Conservation (phyloP, 1,140 invertebrate genomes). For the Goniozus legneri region DNA sequence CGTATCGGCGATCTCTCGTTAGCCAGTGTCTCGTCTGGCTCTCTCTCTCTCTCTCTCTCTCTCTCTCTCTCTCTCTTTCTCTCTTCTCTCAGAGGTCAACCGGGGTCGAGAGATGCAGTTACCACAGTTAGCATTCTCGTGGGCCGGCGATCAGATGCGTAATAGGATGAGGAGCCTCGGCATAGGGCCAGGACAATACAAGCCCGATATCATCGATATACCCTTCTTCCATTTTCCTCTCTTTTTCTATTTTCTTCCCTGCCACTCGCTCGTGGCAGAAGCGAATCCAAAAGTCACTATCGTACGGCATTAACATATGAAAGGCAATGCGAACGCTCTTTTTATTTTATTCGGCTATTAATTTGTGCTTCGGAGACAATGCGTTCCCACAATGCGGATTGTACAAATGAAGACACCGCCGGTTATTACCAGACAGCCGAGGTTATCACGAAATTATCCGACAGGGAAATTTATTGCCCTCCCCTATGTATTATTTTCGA, state of each 20-base stretch:
- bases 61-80: too few species aligned
- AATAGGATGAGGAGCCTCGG: slow-evolving; percentile 9
- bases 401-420: too few species aligned
- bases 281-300: too few species aligned
- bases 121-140: background rate
- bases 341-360: background rate
- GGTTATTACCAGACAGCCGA: too few species aligned
- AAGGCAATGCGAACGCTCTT: background rate
- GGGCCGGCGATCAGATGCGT: background rate
- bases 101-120: background rate
- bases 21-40: background rate
- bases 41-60: too few species aligned
- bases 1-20: background rate
- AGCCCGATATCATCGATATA: slow-evolving; percentile 22
- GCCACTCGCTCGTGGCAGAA: too few species aligned
- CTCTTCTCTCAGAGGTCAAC: too few species aligned
- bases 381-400: background rate
- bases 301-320: background rate
- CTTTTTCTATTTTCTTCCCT: background rate
- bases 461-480: too few species aligned
- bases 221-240: background rate
- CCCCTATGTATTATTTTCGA: too few species aligned
- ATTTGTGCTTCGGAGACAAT: too few species aligned
- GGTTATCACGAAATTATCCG: too few species aligned
- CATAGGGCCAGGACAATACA: slow-evolving; percentile 10